Evolutionary conservation across 64 coral and sea anemone species (phyloP).

Genomic region (Orbicella faveolata): DNA sequence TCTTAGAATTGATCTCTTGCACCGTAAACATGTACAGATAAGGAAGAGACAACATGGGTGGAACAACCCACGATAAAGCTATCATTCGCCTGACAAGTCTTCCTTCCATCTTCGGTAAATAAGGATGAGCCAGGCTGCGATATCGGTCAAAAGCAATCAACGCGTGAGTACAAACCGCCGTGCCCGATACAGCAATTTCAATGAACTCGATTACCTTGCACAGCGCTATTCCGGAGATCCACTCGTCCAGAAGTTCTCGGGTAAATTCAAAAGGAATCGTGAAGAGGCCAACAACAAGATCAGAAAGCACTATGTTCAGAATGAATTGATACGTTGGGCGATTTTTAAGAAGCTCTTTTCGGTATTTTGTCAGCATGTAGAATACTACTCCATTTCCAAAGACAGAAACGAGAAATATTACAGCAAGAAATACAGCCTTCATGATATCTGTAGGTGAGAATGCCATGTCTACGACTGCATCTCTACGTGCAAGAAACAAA

Average conservation of each 20-base stretch:
- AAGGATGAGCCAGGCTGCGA: conserved; percentile 44
- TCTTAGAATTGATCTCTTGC: background rate
- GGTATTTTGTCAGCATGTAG: background rate
- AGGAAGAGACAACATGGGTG: conserved; percentile 3
- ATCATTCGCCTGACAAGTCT: conserved; percentile 32
- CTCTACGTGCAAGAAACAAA: background rate
- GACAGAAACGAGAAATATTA: background rate
- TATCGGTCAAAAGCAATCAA: conserved; percentile 57
- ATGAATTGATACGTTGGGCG: conserved; percentile 41
- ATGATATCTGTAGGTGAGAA: background rate
- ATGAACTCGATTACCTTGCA: conserved; percentile 47
- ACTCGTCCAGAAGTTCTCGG: conserved; percentile 21
- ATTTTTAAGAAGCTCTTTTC: conserved; percentile 9
- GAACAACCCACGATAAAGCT: conserved; percentile 25
- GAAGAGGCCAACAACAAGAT: conserved; percentile 25
- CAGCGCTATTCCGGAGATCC: conserved; percentile 21
- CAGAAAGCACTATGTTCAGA: conserved; percentile 34
- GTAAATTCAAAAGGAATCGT: conserved; percentile 58
- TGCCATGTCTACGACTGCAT: background rate
- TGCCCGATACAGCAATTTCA: conserved; percentile 43
- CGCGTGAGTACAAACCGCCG: conserved; percentile 41
- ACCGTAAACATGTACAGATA: conserved; percentile 37
- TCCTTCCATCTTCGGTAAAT: conserved; percentile 22
- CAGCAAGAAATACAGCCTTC: background rate
- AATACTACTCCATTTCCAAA: conserved; percentile 11